Conservation (phyloP, 64 coral and sea anemone species). For the Hydrozoanthus tunicans region DNA sequence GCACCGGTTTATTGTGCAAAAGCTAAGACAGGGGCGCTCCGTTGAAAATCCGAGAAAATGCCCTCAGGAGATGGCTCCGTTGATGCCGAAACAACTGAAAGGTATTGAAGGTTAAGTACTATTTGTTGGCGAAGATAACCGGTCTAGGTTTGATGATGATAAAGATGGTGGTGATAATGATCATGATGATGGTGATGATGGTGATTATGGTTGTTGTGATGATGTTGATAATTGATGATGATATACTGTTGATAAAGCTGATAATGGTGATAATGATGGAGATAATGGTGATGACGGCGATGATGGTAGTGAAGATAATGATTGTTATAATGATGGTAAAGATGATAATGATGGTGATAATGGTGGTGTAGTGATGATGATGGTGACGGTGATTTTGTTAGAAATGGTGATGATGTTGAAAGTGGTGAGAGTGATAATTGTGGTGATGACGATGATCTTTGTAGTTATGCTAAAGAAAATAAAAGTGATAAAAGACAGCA, state of each 20-base stretch:
- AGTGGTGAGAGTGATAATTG: neutral
- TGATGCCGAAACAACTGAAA: neutral
- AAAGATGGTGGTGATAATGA: neutral
- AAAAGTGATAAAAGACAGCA: neutral
- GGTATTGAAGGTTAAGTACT: neutral
- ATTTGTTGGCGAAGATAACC: neutral
- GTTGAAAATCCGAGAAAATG: too few species aligned
- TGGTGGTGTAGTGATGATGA: neutral
- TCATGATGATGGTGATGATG: neutral
- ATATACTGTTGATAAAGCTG: too few species aligned
- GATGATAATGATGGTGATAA: neutral
- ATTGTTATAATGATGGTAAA: neutral
- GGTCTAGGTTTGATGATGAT: neutral
- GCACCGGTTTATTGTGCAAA: too few species aligned
- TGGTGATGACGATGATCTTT: neutral
- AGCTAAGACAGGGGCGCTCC: too few species aligned
- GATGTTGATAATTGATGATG: neutral
- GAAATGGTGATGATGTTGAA: neutral
- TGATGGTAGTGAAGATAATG: neutral
- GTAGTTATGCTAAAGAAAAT: neutral
- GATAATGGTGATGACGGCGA: neutral
- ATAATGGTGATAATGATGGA: neutral
- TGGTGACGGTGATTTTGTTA: neutral
- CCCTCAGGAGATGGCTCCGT: neutral
- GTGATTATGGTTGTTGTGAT: neutral